Evolutionary conservation across 2,888 invertebrate species (phyloP).

Genomic region (Portevinia maculata): DNA sequence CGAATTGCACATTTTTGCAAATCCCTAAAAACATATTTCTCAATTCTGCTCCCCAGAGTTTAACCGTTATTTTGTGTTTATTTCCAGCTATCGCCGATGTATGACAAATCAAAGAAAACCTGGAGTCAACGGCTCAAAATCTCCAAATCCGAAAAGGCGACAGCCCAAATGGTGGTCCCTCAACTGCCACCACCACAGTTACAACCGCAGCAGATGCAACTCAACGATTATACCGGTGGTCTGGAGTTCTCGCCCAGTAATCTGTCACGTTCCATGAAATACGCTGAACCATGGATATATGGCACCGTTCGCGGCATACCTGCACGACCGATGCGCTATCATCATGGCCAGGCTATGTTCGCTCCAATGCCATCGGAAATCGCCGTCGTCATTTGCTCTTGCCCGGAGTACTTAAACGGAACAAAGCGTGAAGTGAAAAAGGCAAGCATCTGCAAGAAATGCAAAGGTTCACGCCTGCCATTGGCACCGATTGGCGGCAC

Average conservation of each 20-base stretch:
- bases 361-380: constrained; percentile 83
- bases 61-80: constrained; percentile 9
- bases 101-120: constrained; percentile 85
- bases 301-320: constrained; percentile 87
- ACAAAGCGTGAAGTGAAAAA: constrained; percentile 89
- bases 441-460: constrained; percentile 91
- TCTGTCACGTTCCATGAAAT: constrained; percentile 92
- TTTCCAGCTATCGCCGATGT: constrained; percentile 79
- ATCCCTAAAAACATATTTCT: too few relatives aligned
- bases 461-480: constrained; percentile 91
- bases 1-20: too few relatives aligned
- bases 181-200: constrained; percentile 76
- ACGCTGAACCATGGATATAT: constrained; percentile 93
- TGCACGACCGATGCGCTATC: constrained; percentile 82
- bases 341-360: constrained; percentile 80
- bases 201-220: constrained; percentile 71
- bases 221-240: constrained; percentile 51
- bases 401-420: constrained; percentile 90
- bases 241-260: constrained; percentile 84
- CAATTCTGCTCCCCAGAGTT: neutral
- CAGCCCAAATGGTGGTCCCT: constrained; percentile 81
- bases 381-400: constrained; percentile 91
- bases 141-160: constrained; percentile 83
- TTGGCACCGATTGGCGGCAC: constrained; percentile 89
- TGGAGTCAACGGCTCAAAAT: constrained; percentile 89